phyloP scores from a whole-genome alignment of 2,797 vertebrate genomes.

The Jordanella pulchra region DNA sequence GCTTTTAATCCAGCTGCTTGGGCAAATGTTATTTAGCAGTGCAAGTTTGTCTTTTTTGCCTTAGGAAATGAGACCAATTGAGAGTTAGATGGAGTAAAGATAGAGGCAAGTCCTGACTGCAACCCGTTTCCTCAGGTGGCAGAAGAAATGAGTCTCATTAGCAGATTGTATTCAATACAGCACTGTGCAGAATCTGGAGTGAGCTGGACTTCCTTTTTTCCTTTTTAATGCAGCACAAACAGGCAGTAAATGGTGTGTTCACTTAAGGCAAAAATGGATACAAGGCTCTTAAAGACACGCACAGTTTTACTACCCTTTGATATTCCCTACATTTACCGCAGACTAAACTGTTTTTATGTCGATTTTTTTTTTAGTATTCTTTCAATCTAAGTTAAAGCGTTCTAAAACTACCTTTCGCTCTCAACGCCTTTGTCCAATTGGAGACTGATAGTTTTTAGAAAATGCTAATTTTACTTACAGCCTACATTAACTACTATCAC shows the following conservation, averaged over 20 bases:
- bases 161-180: constrained; percentile 46
- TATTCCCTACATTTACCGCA: no score
- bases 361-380: no score
- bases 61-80: constrained; percentile 45
- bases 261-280: background rate
- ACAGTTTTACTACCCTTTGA: background rate
- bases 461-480: no score
- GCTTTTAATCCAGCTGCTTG: constrained; percentile 26
- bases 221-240: no score
- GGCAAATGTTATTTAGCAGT: constrained; percentile 54
- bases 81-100: constrained; percentile 44
- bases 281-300: background rate
- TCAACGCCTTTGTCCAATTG: no score
- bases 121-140: constrained; percentile 45
- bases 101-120: constrained; percentile 46
- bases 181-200: constrained; percentile 20
- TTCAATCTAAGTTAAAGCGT: no score
- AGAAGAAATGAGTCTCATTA: constrained; percentile 51
- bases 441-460: no score
- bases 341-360: background rate
- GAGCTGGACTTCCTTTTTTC: background rate
- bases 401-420: no score
- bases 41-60: constrained; percentile 44
- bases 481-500: no score
- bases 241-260: background rate